Percentiles rank a stretch among this genome's conserved stretches.
Conservation (phyloP, 2,888 invertebrate species). For the Yponomeuta plumbellus region DNA sequence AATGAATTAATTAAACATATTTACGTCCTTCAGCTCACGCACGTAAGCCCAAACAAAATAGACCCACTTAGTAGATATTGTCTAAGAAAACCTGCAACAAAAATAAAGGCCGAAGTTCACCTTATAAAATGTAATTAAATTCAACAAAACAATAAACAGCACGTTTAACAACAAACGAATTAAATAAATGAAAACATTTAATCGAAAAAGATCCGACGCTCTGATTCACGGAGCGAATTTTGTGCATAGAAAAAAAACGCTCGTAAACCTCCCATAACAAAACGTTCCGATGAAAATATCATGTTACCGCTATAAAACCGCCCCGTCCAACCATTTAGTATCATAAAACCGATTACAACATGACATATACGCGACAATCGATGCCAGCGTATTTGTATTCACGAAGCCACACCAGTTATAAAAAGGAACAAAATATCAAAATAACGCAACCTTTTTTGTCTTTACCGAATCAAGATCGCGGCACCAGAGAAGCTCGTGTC, state of each 20-base stretch:
- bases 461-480: slow-evolving; percentile 54
- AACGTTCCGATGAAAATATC: slow-evolving; percentile 63
- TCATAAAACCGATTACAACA: slow-evolving; percentile 69
- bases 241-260: slow-evolving; percentile 58
- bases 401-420: slow-evolving; percentile 52
- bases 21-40: too few species aligned
- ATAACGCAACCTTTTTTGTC: slow-evolving; percentile 49
- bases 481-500: slow-evolving; percentile 53
- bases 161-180: background rate
- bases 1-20: too few species aligned
- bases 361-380: slow-evolving; percentile 70
- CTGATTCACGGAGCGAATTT: slow-evolving; percentile 34
- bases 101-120: too few species aligned
- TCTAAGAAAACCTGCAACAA: too few species aligned
- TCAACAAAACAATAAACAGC: background rate
- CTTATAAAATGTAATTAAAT: too few species aligned
- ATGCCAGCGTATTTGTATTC: slow-evolving; percentile 64
- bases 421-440: slow-evolving; percentile 49
- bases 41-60: too few species aligned
- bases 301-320: slow-evolving; percentile 68
- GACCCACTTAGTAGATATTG: too few species aligned
- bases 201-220: slow-evolving; percentile 15
- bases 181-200: background rate
- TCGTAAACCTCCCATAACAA: slow-evolving; percentile 61
- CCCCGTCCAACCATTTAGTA: slow-evolving; percentile 73